Evolutionary conservation across 2,797 vertebrate species (phyloP).

Genomic region (Macrochelys suwanniensis): DNA sequence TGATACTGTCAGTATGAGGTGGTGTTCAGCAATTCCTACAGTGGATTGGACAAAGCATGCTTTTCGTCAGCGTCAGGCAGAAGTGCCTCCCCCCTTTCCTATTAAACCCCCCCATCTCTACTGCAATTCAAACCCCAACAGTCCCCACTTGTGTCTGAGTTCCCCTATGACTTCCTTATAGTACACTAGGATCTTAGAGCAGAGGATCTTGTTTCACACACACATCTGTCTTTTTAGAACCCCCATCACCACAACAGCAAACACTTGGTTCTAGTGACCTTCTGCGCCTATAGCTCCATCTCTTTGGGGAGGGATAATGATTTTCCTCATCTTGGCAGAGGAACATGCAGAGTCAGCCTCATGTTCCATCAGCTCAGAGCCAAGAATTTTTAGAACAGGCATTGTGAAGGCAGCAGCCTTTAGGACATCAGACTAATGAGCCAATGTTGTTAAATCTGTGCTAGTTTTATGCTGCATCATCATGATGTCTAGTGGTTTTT

Average conservation of each 20-base stretch:
- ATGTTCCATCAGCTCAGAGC: conserved; percentile 32
- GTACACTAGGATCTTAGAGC: conserved; percentile 31
- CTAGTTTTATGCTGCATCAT: neutral
- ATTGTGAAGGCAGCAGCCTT: conserved; percentile 17
- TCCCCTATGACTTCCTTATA: neutral
- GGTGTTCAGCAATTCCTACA: neutral
- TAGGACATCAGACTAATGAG: conserved; percentile 6
- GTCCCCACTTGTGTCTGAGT: neutral
- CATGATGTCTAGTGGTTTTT: conserved; percentile 17
- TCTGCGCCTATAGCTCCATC: conserved; percentile 34
- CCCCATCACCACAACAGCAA: conserved; percentile 27
- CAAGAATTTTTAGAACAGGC: conserved; percentile 8
- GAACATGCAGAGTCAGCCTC: conserved; percentile 47
- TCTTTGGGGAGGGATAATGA: conserved; percentile 34
- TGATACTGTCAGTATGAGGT: neutral
- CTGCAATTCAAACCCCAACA: neutral
- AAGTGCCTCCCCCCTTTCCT: neutral
- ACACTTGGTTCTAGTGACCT: conserved; percentile 62
- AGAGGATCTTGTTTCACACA: conserved; percentile 58
- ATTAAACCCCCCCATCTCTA: neutral
- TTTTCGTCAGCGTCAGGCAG: conserved; percentile 24
- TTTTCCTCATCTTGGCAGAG: conserved; percentile 63
- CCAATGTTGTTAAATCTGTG: neutral
- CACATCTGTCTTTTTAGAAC: conserved; percentile 60
- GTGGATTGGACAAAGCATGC: conserved; percentile 5